Evolutionary conservation across 2,888 invertebrate genomes (phyloP).

Genomic region (Epinotia brunnichana): DNA sequence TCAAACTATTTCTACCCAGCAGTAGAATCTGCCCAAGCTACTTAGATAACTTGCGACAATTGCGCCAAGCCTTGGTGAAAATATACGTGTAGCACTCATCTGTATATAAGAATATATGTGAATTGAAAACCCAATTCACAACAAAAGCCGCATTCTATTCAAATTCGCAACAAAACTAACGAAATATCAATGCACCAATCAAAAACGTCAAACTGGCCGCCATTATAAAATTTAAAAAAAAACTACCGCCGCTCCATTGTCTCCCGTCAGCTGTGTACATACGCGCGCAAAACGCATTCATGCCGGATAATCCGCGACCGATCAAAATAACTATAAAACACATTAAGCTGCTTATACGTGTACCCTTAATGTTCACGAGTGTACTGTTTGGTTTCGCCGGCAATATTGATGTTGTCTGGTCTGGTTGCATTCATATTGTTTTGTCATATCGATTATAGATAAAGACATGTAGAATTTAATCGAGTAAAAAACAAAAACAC

Average conservation of each 20-base stretch:
- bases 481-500: no score
- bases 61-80: no score
- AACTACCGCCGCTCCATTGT: conserved; percentile 10
- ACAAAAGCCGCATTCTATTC: not conserved
- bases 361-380: conserved; percentile 25
- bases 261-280: conserved; percentile 30
- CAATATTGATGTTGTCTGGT: not conserved
- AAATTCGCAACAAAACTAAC: conserved; percentile 9
- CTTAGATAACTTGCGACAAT: no score
- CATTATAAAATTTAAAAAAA: conserved; percentile 14
- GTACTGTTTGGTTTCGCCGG: conserved; percentile 17
- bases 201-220: conserved; percentile 1
- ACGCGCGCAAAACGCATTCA: conserved; percentile 28
- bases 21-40: no score
- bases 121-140: not conserved
- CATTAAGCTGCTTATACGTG: conserved; percentile 33
- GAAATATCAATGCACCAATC: conserved; percentile 2
- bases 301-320: conserved; percentile 23
- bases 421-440: not conserved
- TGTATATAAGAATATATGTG: no score
- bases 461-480: not conserved
- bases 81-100: no score
- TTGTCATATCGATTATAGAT: conserved; percentile 10
- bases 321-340: conserved; percentile 33
- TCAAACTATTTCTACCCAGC: no score